Base-by-base conservation (phyloP, 2,888 invertebrate genomes). In the Zaprionus bogoriensis region DNA sequence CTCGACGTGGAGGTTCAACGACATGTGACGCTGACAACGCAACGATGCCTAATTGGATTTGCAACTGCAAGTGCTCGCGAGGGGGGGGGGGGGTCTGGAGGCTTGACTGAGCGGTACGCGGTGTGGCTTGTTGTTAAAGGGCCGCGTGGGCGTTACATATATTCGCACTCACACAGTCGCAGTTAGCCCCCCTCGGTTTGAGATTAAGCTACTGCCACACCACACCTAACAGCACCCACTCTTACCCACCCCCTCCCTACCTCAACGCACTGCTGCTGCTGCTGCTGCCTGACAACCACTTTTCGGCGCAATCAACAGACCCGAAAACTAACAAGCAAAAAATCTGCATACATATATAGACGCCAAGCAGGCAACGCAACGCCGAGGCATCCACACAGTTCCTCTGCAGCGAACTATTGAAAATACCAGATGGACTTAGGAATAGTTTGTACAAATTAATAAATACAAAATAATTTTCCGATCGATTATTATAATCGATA, bases 41-140 rank as follows among this genome's bases (percentile, higher is more conserved):
- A 67, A 45, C 52, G 76, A 48, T 76, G 79, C 69, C 79, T 79
- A 79, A 85, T 79, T 79, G 83, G 79, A 79, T 79, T 85, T 79
- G 86, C 77, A 74, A 74, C 42, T 50, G 70, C 58, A 50, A 62
- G 51, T 74, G 57, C 46, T 42, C 30, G n/a, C 22, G 48, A 23
- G n/a, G 27, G n/a, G 1, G 6, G 5, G 22, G 5, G 1, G 6
- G n/a, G 2, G n/a, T 2, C n/a, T 7, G 32, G 14, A 10, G 20
- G 38, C 9, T 0, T 1, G 10, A 17, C 3, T 4, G 20, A 3
- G 38, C 4, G 38, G 9, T 9, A 3, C 9, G 19, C 17, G 4
- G 10, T 4, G 20, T 39, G 19, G 20, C 5, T n/a, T 41, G 41
- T n/a, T 6, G 2, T 10, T 20, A 22, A n/a, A 12, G 41, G 41